Evolutionary conservation across 2,888 invertebrate genomes (phyloP), one percentile per base, ranked within the genome.

Genomic region (Philonicus albiceps): DNA sequence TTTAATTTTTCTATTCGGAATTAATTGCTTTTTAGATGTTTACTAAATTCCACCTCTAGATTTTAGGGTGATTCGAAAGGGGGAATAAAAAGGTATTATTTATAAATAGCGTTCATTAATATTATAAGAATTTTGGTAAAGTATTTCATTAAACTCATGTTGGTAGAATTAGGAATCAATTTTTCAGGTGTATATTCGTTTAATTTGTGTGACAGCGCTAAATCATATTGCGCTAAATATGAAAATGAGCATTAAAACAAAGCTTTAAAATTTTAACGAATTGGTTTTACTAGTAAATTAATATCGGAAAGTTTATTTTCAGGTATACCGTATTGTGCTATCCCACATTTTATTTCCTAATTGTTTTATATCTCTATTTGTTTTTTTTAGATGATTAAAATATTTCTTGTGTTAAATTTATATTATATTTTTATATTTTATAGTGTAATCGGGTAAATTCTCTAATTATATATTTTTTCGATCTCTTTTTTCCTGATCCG

Each of bases 31-130:
- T n/a, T 1, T n/a, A 49, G 49, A n/a, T 49, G 49, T 19, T 49
- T 13, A 43, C 13, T 13, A 16, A n/a, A 49, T n/a, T 7, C 49
- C 49, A 49, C 49, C 49, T 19, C 6, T n/a, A 49, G 49, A 49
- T 49, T 49, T 49, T 49, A 6, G 7, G n/a, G 4, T 3, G 7
- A 7, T n/a, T 74, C 31, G 30, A 30, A 34, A 74, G 34, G n/a
- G n/a, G n/a, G n/a, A 11, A 37, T 11, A 22, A 13, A 16, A 43
- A 37, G 22, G 8, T 22, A 43, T 37, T 76, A 76, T 76, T 76
- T 76, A 40, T 76, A 76, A 76, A 76, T 76, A 76, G 76, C 76
- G 76, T 76, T 76, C 76, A 76, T 76, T 43, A 37, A 8, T 76
- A n/a, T 76, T 22, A 40, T 37, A 40, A 76, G 7, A 40, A 22